Percentiles rank a stretch among this genome's conserved stretches.
These are phyloP conservation scores for Maniola hyperantus DNA, from an alignment of 2,888 invertebrate genomes.

Conservation along the genomic window DNA sequence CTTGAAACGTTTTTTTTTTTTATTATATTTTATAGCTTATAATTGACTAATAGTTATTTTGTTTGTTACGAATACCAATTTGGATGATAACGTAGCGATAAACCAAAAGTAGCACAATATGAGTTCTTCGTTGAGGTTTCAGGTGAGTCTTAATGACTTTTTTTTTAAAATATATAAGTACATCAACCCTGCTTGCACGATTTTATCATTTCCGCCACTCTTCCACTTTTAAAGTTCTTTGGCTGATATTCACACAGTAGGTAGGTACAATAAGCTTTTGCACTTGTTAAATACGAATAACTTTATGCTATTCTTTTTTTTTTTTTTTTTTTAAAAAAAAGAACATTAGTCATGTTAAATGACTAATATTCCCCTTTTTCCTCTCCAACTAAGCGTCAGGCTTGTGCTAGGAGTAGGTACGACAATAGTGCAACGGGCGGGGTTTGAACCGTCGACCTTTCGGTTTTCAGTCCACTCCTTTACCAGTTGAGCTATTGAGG, in stretches of 20 bases:
- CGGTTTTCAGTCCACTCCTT: too few species aligned
- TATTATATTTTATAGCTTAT: not conserved
- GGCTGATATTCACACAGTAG: too few species aligned
- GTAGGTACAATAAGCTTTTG: not conserved
- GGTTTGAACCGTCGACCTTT: too few species aligned
- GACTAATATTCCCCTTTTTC: too few species aligned
- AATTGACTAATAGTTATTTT: slow-evolving; percentile 9
- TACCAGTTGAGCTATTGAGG: too few species aligned
- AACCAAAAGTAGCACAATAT: slow-evolving; percentile 45
- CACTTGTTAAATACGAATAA: not conserved
- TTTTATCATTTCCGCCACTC: not conserved
- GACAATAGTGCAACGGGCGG: too few species aligned
- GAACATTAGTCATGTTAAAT: too few species aligned
- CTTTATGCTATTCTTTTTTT: too few species aligned
- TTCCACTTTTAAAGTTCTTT: not conserved
- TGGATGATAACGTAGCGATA: slow-evolving; percentile 58
- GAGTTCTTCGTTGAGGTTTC: slow-evolving; percentile 62
- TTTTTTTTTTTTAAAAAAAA: too few species aligned
- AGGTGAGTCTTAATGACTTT: slow-evolving; percentile 52
- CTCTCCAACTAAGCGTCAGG: too few species aligned
- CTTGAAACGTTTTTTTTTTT: slow-evolving; percentile 1
- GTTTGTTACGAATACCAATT: slow-evolving; percentile 53
- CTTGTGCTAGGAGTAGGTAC: too few species aligned
- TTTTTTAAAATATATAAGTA: not conserved
- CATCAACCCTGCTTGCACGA: not conserved